These are phyloP conservation scores for Hypotaenidia okinawae DNA, from an alignment of 2,797 vertebrate genomes.

Conservation along the genomic window DNA sequence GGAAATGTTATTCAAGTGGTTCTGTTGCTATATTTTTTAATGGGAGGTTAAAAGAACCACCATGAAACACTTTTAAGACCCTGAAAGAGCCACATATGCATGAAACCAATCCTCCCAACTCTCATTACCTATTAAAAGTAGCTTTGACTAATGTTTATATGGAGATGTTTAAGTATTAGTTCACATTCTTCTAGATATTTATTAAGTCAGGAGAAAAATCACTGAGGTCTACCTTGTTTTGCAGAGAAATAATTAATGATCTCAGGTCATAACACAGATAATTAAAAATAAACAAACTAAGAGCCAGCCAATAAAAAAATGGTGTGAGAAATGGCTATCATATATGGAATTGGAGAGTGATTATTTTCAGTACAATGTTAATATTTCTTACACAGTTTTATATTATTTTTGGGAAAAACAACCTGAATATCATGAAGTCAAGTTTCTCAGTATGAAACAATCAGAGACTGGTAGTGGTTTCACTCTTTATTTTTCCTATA, in stretches of 20 bases:
- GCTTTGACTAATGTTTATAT: neutral
- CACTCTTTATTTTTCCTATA: neutral
- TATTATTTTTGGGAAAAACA: neutral
- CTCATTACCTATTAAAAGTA: neutral
- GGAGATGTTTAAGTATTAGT: neutral
- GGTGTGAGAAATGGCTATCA: neutral
- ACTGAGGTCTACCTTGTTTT: neutral
- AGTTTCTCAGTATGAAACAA: neutral
- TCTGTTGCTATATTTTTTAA: neutral
- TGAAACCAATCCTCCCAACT: neutral
- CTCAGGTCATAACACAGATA: neutral
- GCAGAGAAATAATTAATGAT: constrained; percentile 30
- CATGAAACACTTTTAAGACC: neutral
- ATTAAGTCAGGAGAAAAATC: neutral
- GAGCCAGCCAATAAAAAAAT: neutral
- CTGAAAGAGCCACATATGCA: neutral
- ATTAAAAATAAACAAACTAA: constrained; percentile 31
- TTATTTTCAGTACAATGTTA: neutral
- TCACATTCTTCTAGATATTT: neutral
- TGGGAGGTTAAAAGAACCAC: neutral
- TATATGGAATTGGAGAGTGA: neutral
- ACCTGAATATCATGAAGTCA: neutral
- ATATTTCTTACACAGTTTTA: neutral
- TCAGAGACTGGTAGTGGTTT: neutral
- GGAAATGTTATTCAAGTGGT: neutral